phyloP scores from a whole-genome alignment of 1,140 invertebrate genomes.

The Triops longicaudatus region DNA sequence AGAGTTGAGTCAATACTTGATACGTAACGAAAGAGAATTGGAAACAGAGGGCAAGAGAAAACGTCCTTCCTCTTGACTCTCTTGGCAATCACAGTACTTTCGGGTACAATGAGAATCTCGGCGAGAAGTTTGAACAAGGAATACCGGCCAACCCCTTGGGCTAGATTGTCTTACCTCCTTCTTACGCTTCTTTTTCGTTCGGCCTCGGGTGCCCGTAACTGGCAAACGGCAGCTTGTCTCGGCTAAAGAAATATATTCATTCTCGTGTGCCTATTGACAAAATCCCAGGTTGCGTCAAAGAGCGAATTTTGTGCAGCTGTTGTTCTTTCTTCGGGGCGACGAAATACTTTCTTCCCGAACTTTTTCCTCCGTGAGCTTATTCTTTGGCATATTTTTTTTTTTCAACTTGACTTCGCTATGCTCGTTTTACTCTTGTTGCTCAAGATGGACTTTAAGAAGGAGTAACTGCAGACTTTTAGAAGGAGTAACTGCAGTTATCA shows the following conservation, averaged over 20 bases:
- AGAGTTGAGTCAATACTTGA: conserved; percentile 7
- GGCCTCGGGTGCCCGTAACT: too few species aligned
- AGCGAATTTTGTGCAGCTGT: not conserved
- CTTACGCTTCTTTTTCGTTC: too few species aligned
- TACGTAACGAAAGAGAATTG: not conserved
- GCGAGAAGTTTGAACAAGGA: not conserved
- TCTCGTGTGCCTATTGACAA: not conserved
- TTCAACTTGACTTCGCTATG: not conserved
- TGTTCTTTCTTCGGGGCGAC: not conserved
- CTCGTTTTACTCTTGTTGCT: not conserved
- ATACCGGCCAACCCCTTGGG: not conserved
- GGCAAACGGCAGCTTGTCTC: too few species aligned
- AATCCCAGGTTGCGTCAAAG: not conserved
- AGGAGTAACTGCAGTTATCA: too few species aligned
- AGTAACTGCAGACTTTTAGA: too few species aligned
- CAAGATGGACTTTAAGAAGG: too few species aligned
- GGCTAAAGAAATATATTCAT: not conserved
- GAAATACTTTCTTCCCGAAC: not conserved
- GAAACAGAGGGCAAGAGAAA: not conserved
- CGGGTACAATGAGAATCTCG: not conserved
- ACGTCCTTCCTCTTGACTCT: not conserved
- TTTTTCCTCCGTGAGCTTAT: not conserved
- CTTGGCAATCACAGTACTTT: not conserved
- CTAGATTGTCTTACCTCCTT: not conserved
- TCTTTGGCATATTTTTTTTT: not conserved